A percentile compares a stretch with the other conserved stretches of the same genome.
Evolutionary conservation across 1,140 invertebrate genomes (phyloP).

Genomic region (Eupeodes corollae): DNA sequence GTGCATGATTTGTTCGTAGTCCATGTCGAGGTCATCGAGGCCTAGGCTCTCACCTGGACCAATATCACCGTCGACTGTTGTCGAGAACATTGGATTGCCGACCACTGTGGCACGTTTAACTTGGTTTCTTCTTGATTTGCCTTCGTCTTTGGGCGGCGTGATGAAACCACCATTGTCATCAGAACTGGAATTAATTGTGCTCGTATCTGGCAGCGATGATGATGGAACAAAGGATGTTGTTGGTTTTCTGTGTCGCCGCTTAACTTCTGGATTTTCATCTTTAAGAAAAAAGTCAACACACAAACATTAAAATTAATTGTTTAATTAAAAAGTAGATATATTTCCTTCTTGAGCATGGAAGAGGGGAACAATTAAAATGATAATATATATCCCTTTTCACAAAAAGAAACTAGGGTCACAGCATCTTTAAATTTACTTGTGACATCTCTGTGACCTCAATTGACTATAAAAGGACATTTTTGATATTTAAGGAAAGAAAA

Average conservation of each 20-base stretch:
- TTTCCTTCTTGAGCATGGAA: too few relatives aligned
- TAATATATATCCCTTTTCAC: too few relatives aligned
- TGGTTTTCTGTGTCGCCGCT: not conserved
- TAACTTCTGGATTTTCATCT: constrained; percentile 1
- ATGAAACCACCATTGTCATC: constrained; percentile 10
- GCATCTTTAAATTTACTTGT: too few relatives aligned
- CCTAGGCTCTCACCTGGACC: constrained; percentile 45
- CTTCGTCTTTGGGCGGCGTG: constrained; percentile 20
- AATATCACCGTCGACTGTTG: constrained; percentile 38
- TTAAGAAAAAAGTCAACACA: not conserved
- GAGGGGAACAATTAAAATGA: too few relatives aligned
- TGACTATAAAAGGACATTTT: too few relatives aligned
- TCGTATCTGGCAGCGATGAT: not conserved
- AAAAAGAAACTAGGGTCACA: too few relatives aligned
- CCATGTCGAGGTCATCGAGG: constrained; percentile 79
- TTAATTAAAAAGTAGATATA: too few relatives aligned
- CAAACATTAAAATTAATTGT: too few relatives aligned
- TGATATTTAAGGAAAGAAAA: too few relatives aligned
- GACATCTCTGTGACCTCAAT: too few relatives aligned
- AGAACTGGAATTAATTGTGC: not conserved
- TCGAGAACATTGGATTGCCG: constrained; percentile 74
- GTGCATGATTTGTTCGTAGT: constrained; percentile 93
- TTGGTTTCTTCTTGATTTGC: constrained; percentile 38
- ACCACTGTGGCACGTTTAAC: constrained; percentile 73
- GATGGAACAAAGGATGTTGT: not conserved